Base-by-base conservation (phyloP, 30 jellyfish, hydroid and myxozoan genomes). In the Haliclystus octoradiatus region DNA sequence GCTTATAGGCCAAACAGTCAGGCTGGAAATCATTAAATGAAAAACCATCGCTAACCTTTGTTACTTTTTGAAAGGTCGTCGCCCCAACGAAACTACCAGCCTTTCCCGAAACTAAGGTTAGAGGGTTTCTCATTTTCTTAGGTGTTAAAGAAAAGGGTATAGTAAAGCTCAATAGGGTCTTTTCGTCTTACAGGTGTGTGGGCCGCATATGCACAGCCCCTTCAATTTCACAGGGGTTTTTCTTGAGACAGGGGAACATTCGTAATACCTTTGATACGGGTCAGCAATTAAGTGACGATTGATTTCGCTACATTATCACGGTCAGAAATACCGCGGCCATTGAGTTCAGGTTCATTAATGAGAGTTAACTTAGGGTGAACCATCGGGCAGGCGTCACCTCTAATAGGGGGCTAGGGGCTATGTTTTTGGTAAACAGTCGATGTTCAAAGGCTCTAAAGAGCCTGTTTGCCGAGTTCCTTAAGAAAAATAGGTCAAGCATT, bases 401-500 rank as follows among this genome's bases (percentile, higher is more conserved):
- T 33, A 49, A 71, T 49, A 25, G 30, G n/a, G n/a, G 57, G 50
- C 5, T 49, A 26, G 52, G 82, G 82, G 82, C 82, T 71, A 71
- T 71, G 82, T 71, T 71, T 71, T 71, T 71, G 82, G 82, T 71
- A 71, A 71, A 71, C 82, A 71, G 82, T 71, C 82, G 82, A 71
- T 71, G 19, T 51, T 63, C 63, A 24, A 19, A 1, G n/a, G 28
- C 9, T 68, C n/a, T 47, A n/a, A 3, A 33, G 2, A 34, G n/a
- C 33, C 2, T 64, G 2, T 75, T 75, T 75, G 88, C 88, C 88
- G 88, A 75, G 80, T 75, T 75, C 79, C 88, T 75, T 75, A 65
- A 47, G 13, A 49, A 65, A 28, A 64, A 65, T 24, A 64, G 25
- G 15, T 0, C n/a, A n/a, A n/a, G n/a, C n/a, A n/a, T n/a, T n/a